Conservation (phyloP, 1,140 invertebrate species). For the Cepaea nemoralis region DNA sequence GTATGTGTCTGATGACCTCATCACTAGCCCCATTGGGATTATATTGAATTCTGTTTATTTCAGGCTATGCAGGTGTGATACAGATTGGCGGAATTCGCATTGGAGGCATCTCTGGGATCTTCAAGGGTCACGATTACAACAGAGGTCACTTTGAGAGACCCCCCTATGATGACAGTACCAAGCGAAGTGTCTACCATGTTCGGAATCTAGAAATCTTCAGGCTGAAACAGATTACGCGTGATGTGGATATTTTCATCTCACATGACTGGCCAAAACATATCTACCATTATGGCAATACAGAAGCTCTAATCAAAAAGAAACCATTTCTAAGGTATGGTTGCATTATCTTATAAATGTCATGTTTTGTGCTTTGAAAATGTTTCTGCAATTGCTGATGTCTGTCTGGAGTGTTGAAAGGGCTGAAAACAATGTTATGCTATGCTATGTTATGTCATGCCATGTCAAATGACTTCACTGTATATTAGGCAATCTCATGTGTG, state of each 20-base stretch:
- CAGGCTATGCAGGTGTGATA: slow-evolving; percentile 88
- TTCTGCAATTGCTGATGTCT: too few species aligned
- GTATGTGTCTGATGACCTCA: too few species aligned
- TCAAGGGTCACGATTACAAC: slow-evolving; percentile 85
- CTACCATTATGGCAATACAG: slow-evolving; percentile 86
- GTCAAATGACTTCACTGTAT: too few species aligned
- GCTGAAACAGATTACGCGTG: slow-evolving; percentile 79
- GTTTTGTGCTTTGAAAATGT: too few species aligned
- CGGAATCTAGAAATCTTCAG: slow-evolving; percentile 91
- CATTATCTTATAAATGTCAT: not conserved
- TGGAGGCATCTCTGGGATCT: slow-evolving; percentile 94
- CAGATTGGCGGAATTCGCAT: slow-evolving; percentile 90
- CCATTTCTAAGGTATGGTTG: too few species aligned
- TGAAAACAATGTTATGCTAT: too few species aligned
- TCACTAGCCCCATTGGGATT: too few species aligned
- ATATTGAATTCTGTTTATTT: slow-evolving; percentile 45
- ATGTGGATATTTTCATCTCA: slow-evolving; percentile 90
- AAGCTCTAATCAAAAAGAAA: slow-evolving; percentile 84
- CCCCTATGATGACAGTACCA: slow-evolving; percentile 85
- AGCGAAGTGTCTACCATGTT: slow-evolving; percentile 92
- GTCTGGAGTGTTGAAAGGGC: too few species aligned
- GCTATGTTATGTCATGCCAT: too few species aligned
- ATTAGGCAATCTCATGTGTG: too few species aligned
- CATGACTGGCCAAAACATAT: slow-evolving; percentile 97
- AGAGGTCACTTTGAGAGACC: slow-evolving; percentile 85